Conservation (phyloP, 2,113 vertebrate species). For the Halcyon malimbica region DNA sequence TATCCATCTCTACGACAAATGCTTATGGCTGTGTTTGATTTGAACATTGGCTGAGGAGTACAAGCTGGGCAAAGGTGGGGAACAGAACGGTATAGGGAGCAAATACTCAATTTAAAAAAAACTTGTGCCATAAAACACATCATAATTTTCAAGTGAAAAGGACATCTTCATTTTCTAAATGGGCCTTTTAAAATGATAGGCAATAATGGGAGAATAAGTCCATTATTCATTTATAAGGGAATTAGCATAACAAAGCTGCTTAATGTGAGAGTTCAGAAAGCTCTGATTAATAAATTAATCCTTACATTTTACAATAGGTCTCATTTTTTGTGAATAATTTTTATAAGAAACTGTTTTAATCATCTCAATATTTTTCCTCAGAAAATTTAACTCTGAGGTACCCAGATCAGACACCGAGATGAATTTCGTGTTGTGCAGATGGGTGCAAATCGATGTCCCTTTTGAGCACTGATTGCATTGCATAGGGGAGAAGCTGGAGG, state of each 20-base stretch:
- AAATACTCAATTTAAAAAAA: constrained; percentile 59
- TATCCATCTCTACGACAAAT: background rate
- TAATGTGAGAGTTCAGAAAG: constrained; percentile 77
- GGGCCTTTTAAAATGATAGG: constrained; percentile 73
- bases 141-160: constrained; percentile 69
- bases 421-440: background rate
- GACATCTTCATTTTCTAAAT: constrained; percentile 77
- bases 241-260: constrained; percentile 80
- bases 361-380: background rate
- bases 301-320: constrained; percentile 71
- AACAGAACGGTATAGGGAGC: constrained; percentile 25
- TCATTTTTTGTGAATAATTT: constrained; percentile 66
- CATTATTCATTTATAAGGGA: constrained; percentile 78
- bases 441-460: background rate
- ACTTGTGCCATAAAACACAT: constrained; percentile 34
- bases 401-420: background rate
- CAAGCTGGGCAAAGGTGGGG: background rate
- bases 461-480: background rate
- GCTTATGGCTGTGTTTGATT: background rate
- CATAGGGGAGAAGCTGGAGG: background rate
- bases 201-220: constrained; percentile 75
- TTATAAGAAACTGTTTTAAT: constrained; percentile 44
- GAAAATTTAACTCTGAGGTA: constrained; percentile 61
- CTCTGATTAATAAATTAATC: constrained; percentile 82
- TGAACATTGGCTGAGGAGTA: constrained; percentile 5